Base-by-base conservation (phyloP, 2,888 invertebrate genomes). In the Polyommatus iphigenia region DNA sequence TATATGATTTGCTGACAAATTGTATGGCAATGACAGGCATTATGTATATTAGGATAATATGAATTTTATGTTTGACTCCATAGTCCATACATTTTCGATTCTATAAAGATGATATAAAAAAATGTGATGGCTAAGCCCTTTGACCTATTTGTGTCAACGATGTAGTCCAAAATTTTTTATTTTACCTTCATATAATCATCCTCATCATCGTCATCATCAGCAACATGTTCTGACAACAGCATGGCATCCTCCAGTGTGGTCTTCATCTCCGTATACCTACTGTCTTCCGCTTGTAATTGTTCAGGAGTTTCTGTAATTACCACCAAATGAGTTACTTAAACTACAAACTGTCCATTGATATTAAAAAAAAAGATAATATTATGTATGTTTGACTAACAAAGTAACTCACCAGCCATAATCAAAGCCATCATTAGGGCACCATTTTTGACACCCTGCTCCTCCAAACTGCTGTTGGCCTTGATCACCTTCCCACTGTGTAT, bases 391-490 rank as follows among this genome's bases (percentile, higher is more conserved):
- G 41, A 41, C 10, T 20, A 59, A 59, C 2, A 13, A 57, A 59
- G 59, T 59, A 13, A 82, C 85, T 78, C 81, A 94, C 94, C 91
- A 78, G 89, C 84, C 89, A 95, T 88, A 57, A 96, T 86, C 0
- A 97, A 89, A 0, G 95, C 96, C 94, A 97, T 95, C 8, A 97
- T 89, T 83, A 96, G 95, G 20, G 94, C 94, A 75, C 96, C 96
- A 87, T 97, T 97, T 87, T 95, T 96, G 2, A 97, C 87, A 62
- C 95, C 95, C 84, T 97, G 97, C 18, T 90, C 87, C 15, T 88
- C 89, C 6, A 97, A 85, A 2, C 88, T 91, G 18, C 86, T 84
- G 0, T 89, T 86, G 1, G 95, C 92, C 76, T 95, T 93, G 29
- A 97, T 87, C 24, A 97, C 95, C 87, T 95, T 95, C 0, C 97